These are phyloP conservation scores for Coryphaenoides rupestris DNA, from an alignment of 2,113 vertebrate species.

Conservation along the genomic window DNA sequence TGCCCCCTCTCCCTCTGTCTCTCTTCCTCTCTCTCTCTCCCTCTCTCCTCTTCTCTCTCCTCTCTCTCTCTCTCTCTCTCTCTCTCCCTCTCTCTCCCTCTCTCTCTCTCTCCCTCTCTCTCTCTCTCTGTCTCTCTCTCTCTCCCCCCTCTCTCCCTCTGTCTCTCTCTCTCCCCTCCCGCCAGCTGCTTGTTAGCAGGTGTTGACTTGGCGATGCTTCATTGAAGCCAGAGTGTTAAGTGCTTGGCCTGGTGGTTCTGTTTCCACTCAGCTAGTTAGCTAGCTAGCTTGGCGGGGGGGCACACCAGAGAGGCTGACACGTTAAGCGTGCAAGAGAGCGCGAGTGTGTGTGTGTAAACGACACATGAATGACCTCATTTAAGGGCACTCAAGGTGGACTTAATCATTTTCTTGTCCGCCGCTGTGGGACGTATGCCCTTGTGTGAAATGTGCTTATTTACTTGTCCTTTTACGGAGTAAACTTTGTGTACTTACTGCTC, in stretches of 20 bases:
- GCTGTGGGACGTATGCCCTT: no score
- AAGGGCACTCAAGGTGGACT: no score
- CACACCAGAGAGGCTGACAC: constrained; percentile 39
- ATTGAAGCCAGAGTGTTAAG: constrained; percentile 59
- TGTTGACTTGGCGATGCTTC: constrained; percentile 63
- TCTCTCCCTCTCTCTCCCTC: constrained; percentile 13
- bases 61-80: constrained; percentile 3
- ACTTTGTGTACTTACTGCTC: no score
- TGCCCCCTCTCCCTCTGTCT: constrained; percentile 7
- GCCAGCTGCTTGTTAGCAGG: constrained; percentile 63
- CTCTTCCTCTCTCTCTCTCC: constrained; percentile 27
- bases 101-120: background rate
- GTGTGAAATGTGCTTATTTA: no score
- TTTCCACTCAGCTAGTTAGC: constrained; percentile 62
- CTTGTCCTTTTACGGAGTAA: no score
- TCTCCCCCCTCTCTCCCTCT: constrained; percentile 15
- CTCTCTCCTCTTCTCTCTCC: no score
- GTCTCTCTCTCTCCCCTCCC: constrained; percentile 25
- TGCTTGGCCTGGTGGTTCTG: constrained; percentile 54
- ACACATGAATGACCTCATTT: background rate
- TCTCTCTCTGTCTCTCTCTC: background rate
- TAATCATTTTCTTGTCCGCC: no score
- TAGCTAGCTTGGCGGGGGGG: constrained; percentile 41
- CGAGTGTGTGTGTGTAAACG: constrained; percentile 17
- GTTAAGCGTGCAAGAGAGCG: constrained; percentile 30